A percentile compares a stretch with the other conserved stretches of the same genome.
Evolutionary conservation across 2,888 invertebrate species (phyloP).

Genomic region (Caenorhabditis uteleia): DNA sequence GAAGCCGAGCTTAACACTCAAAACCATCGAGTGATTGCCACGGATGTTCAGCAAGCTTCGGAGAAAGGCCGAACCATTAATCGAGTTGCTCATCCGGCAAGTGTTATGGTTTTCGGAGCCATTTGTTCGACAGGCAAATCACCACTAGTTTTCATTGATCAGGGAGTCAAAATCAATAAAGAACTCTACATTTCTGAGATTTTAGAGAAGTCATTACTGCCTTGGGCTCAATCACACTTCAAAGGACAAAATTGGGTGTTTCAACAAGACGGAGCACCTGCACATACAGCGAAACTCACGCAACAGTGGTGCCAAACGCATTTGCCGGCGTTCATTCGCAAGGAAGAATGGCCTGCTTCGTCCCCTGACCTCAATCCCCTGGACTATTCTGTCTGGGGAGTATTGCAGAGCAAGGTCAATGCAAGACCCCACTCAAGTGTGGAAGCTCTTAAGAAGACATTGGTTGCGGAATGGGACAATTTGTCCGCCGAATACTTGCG

Average conservation of each 20-base stretch:
- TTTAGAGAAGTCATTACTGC: slow-evolving; percentile 10
- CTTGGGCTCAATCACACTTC: slow-evolving; percentile 14
- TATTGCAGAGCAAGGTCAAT: not conserved
- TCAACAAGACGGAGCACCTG: slow-evolving; percentile 17
- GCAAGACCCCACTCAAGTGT: not conserved
- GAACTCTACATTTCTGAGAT: slow-evolving; percentile 19
- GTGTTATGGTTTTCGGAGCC: slow-evolving; percentile 24
- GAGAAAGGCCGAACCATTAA: slow-evolving; percentile 6
- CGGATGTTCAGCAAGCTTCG: slow-evolving; percentile 2
- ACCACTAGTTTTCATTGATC: slow-evolving; percentile 23
- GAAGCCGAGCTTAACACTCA: slow-evolving; percentile 11
- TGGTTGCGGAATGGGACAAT: not conserved
- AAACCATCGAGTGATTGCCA: slow-evolving; percentile 10
- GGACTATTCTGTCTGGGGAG: slow-evolving; percentile 6
- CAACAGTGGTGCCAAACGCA: slow-evolving; percentile 16
- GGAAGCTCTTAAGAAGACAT: not conserved
- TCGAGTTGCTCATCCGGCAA: slow-evolving; percentile 10
- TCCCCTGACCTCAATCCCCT: slow-evolving; percentile 2
- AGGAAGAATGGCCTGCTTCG: not conserved
- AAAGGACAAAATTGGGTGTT: slow-evolving; percentile 2
- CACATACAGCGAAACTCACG: slow-evolving; percentile 10
- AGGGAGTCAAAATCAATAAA: slow-evolving; percentile 19
- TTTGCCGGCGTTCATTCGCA: not conserved
- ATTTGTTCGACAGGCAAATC: slow-evolving; percentile 15
- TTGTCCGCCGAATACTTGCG: not conserved